phyloP scores from a whole-genome alignment of 2,888 invertebrate genomes.

The Stenodera caucasica region DNA sequence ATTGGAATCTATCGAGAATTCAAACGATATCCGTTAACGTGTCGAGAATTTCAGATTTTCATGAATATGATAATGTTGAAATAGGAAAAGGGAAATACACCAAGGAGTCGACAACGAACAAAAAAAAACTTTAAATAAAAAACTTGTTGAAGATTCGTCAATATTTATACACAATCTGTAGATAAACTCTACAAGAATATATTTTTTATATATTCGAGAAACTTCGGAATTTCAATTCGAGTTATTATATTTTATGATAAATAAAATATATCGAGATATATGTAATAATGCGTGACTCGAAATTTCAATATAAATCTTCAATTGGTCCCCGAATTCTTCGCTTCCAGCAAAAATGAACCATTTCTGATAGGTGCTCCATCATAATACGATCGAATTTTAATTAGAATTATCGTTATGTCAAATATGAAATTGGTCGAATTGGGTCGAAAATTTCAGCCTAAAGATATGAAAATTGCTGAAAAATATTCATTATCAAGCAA shows the following conservation, averaged over 20 bases:
- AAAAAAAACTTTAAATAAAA: not conserved
- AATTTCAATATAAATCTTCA: no score
- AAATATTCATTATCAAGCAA: no score
- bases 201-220: not conserved
- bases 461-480: no score
- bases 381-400: no score
- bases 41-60: constrained; percentile 40
- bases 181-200: not conserved
- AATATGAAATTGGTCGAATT: no score
- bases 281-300: not conserved
- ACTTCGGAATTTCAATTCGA: not conserved
- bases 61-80: constrained; percentile 48
- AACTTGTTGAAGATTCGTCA: constrained; percentile 2
- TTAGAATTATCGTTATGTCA: no score
- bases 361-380: no score
- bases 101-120: constrained; percentile 8
- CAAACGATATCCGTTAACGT: constrained; percentile 48
- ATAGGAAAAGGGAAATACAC: constrained; percentile 32
- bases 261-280: not conserved
- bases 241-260: not conserved
- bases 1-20: constrained; percentile 43
- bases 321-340: no score
- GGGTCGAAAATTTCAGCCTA: no score
- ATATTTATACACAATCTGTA: not conserved
- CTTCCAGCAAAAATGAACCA: no score